These are phyloP conservation scores for Lagocephalus sceleratus DNA, from an alignment of 2,797 vertebrate species.

Conservation along the genomic window DNA sequence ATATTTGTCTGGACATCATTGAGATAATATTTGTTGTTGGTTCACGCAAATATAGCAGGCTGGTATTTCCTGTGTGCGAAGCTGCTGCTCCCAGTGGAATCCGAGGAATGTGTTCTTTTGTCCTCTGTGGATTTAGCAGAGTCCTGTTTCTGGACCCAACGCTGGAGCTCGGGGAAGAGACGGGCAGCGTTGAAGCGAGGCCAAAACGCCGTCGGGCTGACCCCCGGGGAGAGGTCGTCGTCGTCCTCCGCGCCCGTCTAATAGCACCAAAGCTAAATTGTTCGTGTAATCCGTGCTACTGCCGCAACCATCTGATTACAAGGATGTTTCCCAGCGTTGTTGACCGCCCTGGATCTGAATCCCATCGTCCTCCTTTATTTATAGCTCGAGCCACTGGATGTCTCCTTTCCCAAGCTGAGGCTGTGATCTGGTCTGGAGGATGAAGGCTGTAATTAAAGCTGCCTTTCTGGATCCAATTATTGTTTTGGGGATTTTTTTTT, in stretches of 20 bases:
- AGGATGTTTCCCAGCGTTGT: slow-evolving; percentile 48
- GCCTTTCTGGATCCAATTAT: slow-evolving; percentile 42
- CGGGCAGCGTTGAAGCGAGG: slow-evolving; percentile 31
- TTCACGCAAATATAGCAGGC: slow-evolving; percentile 40
- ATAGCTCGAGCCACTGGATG: slow-evolving; percentile 44
- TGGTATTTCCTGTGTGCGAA: slow-evolving; percentile 75
- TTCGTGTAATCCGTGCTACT: slow-evolving; percentile 19
- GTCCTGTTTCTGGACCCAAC: slow-evolving; percentile 50
- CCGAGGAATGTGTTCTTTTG: slow-evolving; percentile 72
- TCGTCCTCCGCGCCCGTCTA: slow-evolving; percentile 10
- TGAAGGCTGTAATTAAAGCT: slow-evolving; percentile 58
- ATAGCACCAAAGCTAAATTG: slow-evolving; percentile 32
- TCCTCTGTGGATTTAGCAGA: slow-evolving; percentile 61
- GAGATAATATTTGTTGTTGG: slow-evolving; percentile 56
- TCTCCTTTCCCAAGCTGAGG: slow-evolving; percentile 38
- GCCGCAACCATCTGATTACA: slow-evolving; percentile 49
- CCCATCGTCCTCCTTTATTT: slow-evolving; percentile 55
- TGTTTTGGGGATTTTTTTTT: slow-evolving; percentile 37
- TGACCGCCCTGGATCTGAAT: slow-evolving; percentile 22
- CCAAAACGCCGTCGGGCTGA: slow-evolving; percentile 26
- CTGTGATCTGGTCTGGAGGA: slow-evolving; percentile 50
- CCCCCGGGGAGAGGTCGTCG: slow-evolving; percentile 31
- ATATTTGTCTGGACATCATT: slow-evolving; percentile 25
- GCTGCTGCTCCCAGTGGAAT: slow-evolving; percentile 72
- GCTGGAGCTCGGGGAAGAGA: slow-evolving; percentile 40